phyloP scores from a whole-genome alignment of 1,140 invertebrate species.

The Chironomus tepperi region DNA sequence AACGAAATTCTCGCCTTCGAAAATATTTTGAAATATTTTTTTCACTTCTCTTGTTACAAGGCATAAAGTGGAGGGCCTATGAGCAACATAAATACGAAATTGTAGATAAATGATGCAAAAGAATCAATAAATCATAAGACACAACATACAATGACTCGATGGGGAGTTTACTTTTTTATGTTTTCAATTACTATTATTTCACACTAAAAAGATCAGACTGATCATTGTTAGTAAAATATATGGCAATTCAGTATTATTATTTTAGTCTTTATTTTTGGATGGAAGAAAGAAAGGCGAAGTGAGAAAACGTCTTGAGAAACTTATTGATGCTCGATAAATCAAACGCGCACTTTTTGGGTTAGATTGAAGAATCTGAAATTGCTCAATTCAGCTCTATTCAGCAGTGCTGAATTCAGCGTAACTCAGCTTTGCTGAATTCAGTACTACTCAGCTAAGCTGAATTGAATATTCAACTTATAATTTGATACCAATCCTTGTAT shows the following conservation, averaged over 20 bases:
- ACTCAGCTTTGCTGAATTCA: too few species aligned
- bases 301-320: not conserved
- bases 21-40: not conserved
- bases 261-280: not conserved
- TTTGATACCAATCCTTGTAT: too few species aligned
- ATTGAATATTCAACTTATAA: too few species aligned
- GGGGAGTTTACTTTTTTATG: slow-evolving; percentile 19
- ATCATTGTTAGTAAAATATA: slow-evolving; percentile 19
- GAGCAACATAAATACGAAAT: not conserved
- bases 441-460: too few species aligned
- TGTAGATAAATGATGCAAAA: slow-evolving; percentile 11
- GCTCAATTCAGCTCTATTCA: too few species aligned
- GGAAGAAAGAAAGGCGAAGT: not conserved
- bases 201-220: not conserved
- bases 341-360: not conserved
- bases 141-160: slow-evolving; percentile 19
- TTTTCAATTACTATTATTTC: slow-evolving; percentile 23
- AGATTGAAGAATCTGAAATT: too few species aligned
- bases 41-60: not conserved
- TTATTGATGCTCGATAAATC: not conserved
- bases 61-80: not conserved
- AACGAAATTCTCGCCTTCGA: not conserved
- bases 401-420: too few species aligned
- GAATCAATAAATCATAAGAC: slow-evolving; percentile 22
- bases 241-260: slow-evolving; percentile 3